phyloP scores from a whole-genome alignment of 2,113 vertebrate genomes.

The Aplodontia rufa region DNA sequence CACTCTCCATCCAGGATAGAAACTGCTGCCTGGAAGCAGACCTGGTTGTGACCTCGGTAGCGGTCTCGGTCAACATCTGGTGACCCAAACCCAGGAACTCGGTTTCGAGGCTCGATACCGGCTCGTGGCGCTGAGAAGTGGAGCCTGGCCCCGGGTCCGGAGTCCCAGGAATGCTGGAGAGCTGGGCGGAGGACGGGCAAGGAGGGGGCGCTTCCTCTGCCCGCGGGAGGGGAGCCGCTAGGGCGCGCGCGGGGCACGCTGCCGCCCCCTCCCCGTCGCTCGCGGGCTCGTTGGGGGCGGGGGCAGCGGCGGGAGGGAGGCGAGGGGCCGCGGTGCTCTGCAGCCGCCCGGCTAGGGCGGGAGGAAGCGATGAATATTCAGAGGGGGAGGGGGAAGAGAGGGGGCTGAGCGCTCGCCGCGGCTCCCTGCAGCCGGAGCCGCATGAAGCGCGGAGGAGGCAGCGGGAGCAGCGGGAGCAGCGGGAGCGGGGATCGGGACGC shows the following conservation, averaged over 20 bases:
- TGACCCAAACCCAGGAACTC: not conserved
- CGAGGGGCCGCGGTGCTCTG: constrained; percentile 37
- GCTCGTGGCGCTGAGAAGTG: not conserved
- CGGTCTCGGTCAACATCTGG: not conserved
- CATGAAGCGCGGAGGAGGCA: constrained; percentile 74
- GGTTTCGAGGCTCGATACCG: not conserved
- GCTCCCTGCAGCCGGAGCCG: constrained; percentile 71
- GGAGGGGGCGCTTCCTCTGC: constrained; percentile 71
- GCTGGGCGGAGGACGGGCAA: constrained; percentile 1
- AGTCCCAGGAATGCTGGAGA: constrained; percentile 70
- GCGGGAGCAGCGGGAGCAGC: constrained; percentile 53
- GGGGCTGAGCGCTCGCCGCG: constrained; percentile 61
- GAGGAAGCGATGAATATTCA: constrained; percentile 79
- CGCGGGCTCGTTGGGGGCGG: constrained; percentile 41
- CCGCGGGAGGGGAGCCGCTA: not conserved
- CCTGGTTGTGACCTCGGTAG: not conserved
- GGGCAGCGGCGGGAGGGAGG: constrained; percentile 56
- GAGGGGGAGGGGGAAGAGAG: constrained; percentile 64
- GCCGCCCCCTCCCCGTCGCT: constrained; percentile 36
- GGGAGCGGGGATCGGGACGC: not conserved
- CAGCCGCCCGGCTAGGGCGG: constrained; percentile 31
- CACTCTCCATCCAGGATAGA: not conserved
- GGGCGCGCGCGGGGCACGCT: constrained; percentile 26
- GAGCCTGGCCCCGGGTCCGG: not conserved
- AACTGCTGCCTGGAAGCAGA: not conserved